Evolutionary conservation across 1,140 invertebrate species (phyloP), one percentile per base, ranked within the genome.

Genomic region (Drosophila jambulina): DNA sequence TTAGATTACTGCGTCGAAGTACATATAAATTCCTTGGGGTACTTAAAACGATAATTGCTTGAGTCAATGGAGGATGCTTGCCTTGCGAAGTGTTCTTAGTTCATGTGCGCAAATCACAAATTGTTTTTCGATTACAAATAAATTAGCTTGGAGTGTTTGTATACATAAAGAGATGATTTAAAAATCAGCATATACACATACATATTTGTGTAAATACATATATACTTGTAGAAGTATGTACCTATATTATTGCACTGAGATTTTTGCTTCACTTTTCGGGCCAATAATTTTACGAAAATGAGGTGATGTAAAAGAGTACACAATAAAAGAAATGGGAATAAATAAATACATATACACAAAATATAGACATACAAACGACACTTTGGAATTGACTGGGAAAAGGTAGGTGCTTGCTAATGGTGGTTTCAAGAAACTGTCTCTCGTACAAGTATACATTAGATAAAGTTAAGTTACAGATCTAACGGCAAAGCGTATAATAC

Each of bases 401-500:
- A 8, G 46, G 25, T 51, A 13, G 32, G 62, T 40, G 57, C 34
- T 61, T 53, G 71, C 69, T 78, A 69, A 51, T 48, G 53, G 69
- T 68, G 48, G 68, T 51, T 42, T 21, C 43, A 71, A 60, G 69
- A 72, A 78, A 70, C 38, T 80, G 63, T 65, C 83, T 83, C 82
- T 83, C 82, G 79, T 70, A 68, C 75, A 64, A 79, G 80, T 71
- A 68, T 71, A 75, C 65, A 88, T 80, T 36, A 69, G 54, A 56
- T 85, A 85, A 60, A 84, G 67, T 57, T 82, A 75, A 53, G 74
- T 68, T 88, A 90, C 78, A 67, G 74, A 81, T 87, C 91, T 91
- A 91, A 84, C 90, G 90, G 76, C 90, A 91, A 86, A 91, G 90
- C 71, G 91, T 91, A 91, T 91, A 92, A 92, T 92, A 92, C 82